Percentiles rank a stretch among this genome's conserved stretches.
phyloP scores from a whole-genome alignment of 2,797 vertebrate genomes.

The Psittacula derbiana region DNA sequence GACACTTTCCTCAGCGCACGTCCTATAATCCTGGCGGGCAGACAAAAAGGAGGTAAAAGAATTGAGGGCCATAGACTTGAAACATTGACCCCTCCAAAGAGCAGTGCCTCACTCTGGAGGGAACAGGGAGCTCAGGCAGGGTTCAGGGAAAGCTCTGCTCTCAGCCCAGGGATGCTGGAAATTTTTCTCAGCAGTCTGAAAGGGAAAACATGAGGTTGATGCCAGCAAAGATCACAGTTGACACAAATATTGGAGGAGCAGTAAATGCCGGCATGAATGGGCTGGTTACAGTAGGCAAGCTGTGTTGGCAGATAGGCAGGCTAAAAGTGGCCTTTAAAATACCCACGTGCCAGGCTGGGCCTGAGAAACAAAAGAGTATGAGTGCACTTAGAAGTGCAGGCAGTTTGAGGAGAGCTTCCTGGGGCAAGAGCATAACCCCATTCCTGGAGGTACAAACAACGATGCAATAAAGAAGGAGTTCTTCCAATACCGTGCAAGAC shows the following conservation, averaged over 20 bases:
- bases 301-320: background rate
- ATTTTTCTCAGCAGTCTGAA: background rate
- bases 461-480: accelerated
- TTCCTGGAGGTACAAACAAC: background rate
- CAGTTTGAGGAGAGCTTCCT: background rate
- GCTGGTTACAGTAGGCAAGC: background rate
- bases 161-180: background rate
- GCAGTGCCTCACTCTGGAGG: background rate
- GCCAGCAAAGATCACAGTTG: background rate
- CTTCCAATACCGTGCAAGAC: accelerated
- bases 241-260: background rate
- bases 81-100: background rate
- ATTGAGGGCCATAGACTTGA: background rate
- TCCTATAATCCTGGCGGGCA: background rate
- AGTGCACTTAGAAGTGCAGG: background rate
- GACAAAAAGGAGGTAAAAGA: background rate
- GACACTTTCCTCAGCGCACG: background rate
- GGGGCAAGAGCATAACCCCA: background rate
- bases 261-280: background rate
- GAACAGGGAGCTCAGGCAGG: accelerated
- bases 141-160: background rate
- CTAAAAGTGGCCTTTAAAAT: background rate
- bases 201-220: background rate
- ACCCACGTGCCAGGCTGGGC: background rate
- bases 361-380: background rate